Evolutionary conservation across 1,140 invertebrate genomes (phyloP), one percentile per base, ranked within the genome.

Genomic region (Eumeta japonica): DNA sequence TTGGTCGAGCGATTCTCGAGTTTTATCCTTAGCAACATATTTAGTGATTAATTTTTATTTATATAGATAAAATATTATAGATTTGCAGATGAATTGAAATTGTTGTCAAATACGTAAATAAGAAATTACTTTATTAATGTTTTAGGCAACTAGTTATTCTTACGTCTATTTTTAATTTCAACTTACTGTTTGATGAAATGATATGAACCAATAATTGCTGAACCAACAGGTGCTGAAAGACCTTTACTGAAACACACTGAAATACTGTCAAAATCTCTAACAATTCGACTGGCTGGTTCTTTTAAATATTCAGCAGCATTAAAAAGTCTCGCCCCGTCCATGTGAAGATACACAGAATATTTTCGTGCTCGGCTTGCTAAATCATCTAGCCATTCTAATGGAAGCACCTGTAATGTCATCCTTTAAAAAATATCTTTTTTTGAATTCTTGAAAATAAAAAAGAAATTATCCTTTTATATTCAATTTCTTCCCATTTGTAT

Each of bases 281-380:
- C 79, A 3, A 94, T 79, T 19, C 84, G 75, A 19, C 72, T 55
- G 1, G 81, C 79, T 2, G 83, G 62, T 10, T 85, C 67, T 17
- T 81, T 78, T 2, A 82, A 72, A 7, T 79, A 79, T 7, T 85
- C 75, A 0, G 84, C 81, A 2, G 91, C 90, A 64, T 96, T 94
- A 73, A 93, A 86, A 4, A 97, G 48, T 42, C 93, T 68, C 0
- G 93, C 91, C 10, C 93, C 93, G 61, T 97, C 93, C 80, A 94
- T 81, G 56, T 97, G 93, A 3, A 92, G 57, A 2, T 78, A 77
- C 11, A 93, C 60, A 16, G 79, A 67, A 50, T 81, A 42, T 14
- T 80, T 61, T 32, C 81, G 80, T 1, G 85, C 82, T 10, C 89
- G 45, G 14, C 59, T 48, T n/a, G 77, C 67, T 2, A 92, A 62